Evolutionary conservation across 1,140 invertebrate genomes (phyloP), one percentile per base, ranked within the genome.

Genomic region (Pseudomyrmex flavicornis): DNA sequence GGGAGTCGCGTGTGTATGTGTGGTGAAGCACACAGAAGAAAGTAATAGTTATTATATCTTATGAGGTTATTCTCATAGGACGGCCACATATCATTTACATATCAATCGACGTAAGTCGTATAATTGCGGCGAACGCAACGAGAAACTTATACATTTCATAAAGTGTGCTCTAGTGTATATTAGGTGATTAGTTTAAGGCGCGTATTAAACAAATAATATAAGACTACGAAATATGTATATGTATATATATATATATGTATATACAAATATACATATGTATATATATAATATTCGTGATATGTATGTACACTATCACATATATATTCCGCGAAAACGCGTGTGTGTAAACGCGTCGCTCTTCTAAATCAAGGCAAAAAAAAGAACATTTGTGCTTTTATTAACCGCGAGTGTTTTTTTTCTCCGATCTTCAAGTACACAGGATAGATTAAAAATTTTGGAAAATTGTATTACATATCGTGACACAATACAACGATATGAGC

Each of bases 71-170:
- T 82, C 59, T 54, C 52, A 73, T 82, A 76, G 80, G 54, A 56
- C 59, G 56, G 65, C 76, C 85, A 89, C 77, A 46, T 62, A 85
- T 91, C 88, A 93, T 91, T 85, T 92, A 93, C 92, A 93, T 93
- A 93, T 93, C 92, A 93, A 92, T 87, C 86, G 85, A 87, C 87
- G 35, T 35, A 35, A 5, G 5, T 35, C 35, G 35, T 35, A 35
- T 35, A 35, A 35, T 35, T 35, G 35, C 35, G 35, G 35, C 35
- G 5, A 86, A 91, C 84, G 87, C 88, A 87, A 89, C 90, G 85
- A 88, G 85, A 85, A 92, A 92, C 85, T 65, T 92, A 92, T 92
- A 92, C 92, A 93, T 93, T 92, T 93, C 92, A 92, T 89, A 82
- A 92, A 91, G 84, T 91, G 90, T 93, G 91, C 89, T 93, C 87